phyloP scores from a whole-genome alignment of 2,797 vertebrate genomes.

The Triplophysa yarkandensis region DNA sequence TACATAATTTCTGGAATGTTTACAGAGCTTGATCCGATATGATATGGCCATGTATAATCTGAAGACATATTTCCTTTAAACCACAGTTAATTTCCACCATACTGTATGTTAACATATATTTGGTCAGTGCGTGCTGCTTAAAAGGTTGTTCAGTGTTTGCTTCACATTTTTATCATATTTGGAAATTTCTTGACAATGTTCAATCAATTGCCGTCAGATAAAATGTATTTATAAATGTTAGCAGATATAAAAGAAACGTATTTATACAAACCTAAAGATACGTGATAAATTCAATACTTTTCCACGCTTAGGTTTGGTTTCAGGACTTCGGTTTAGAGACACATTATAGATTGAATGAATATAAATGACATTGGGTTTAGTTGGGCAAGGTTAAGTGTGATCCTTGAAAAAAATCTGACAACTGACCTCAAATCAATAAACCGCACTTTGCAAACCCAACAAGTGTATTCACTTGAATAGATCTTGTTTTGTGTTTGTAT shows the following conservation, averaged over 20 bases:
- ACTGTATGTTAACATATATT: not conserved
- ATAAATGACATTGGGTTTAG: not conserved
- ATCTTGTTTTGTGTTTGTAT: constrained; percentile 4
- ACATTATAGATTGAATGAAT: not conserved
- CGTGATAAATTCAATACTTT: not conserved
- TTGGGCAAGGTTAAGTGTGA: not conserved
- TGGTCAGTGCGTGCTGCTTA: not conserved
- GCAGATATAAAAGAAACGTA: not conserved
- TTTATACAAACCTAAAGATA: not conserved
- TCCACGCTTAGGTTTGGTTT: not conserved
- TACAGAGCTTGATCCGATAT: constrained; percentile 19
- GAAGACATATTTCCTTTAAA: constrained; percentile 22
- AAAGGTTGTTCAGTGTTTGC: constrained; percentile 18
- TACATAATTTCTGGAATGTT: not conserved
- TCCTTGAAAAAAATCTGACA: not conserved
- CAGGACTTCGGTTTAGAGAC: not conserved
- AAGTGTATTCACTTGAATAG: not conserved
- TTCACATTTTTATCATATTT: constrained; percentile 22
- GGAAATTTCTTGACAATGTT: constrained; percentile 9
- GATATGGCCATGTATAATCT: not conserved
- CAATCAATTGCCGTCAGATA: constrained; percentile 10
- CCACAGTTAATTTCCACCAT: not conserved
- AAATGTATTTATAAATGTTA: constrained; percentile 5
- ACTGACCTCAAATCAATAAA: not conserved
- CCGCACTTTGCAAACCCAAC: not conserved